A percentile compares a stretch with the other conserved stretches of the same genome.
Evolutionary conservation across 2,797 vertebrate genomes (phyloP).

Genomic region (Macroramphosus scolopax): DNA sequence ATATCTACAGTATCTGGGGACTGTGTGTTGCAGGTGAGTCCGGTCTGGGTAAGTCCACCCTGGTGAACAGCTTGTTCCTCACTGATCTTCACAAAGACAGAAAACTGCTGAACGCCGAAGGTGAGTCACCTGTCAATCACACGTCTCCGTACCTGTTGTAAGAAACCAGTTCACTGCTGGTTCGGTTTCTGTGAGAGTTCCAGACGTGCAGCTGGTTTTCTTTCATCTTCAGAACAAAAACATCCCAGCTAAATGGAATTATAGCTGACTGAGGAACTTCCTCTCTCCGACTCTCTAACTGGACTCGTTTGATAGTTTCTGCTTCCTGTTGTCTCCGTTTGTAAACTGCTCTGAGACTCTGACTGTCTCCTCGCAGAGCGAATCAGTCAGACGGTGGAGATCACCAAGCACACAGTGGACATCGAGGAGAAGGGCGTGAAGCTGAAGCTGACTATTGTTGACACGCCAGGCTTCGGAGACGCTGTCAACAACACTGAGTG

Average conservation of each 20-base stretch:
- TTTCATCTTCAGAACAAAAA: too few relatives aligned
- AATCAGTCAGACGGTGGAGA: constrained; percentile 79
- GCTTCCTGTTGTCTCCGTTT: too few relatives aligned
- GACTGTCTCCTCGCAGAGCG: too few relatives aligned
- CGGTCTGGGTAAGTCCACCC: constrained; percentile 86
- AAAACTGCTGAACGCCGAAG: constrained; percentile 74
- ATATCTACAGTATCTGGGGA: too few relatives aligned
- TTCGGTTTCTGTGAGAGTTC: too few relatives aligned
- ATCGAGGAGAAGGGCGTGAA: constrained; percentile 87
- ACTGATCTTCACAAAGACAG: constrained; percentile 82
- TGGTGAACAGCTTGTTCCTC: constrained; percentile 87
- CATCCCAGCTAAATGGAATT: not conserved
- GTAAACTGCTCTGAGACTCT: too few relatives aligned
- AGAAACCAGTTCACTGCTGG: too few relatives aligned
- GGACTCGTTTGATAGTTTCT: not conserved
- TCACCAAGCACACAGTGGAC: constrained; percentile 77
- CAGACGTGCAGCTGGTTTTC: too few relatives aligned
- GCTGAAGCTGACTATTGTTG: constrained; percentile 82
- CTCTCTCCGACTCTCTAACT: too few relatives aligned
- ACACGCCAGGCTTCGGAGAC: constrained; percentile 88
- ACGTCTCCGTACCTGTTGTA: too few relatives aligned
- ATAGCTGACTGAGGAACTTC: too few relatives aligned
- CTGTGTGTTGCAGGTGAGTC: constrained; percentile 78
- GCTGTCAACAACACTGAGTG: constrained; percentile 83
- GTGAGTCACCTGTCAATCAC: constrained; percentile 57